These are phyloP conservation scores for Nannobrachium achirus DNA, from an alignment of 2,113 vertebrate genomes.

Conservation along the genomic window DNA sequence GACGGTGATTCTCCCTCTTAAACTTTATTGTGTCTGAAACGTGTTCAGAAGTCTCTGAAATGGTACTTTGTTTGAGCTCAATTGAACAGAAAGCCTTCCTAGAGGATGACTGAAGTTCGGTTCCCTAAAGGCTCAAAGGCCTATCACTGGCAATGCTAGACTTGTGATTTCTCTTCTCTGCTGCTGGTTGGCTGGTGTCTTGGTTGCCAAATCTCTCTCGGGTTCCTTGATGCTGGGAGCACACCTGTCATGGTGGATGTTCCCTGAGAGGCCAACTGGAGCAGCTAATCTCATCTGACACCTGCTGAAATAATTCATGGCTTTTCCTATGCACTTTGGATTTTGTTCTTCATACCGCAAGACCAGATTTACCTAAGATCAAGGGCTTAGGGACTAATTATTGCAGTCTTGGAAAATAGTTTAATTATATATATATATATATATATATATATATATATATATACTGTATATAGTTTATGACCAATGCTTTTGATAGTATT, in stretches of 20 bases:
- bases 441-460: no score
- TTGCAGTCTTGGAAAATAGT: slow-evolving; percentile 3
- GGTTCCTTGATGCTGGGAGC: slow-evolving; percentile 67
- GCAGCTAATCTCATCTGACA: slow-evolving; percentile 76
- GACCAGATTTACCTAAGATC: slow-evolving; percentile 34
- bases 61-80: slow-evolving; percentile 55
- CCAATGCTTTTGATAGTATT: neutral
- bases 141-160: slow-evolving; percentile 48
- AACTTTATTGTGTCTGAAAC: slow-evolving; percentile 62
- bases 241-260: slow-evolving; percentile 77
- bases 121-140: slow-evolving; percentile 60
- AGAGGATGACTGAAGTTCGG: slow-evolving; percentile 59
- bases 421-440: no score
- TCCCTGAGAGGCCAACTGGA: slow-evolving; percentile 73
- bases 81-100: slow-evolving; percentile 54
- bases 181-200: slow-evolving; percentile 50
- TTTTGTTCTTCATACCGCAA: slow-evolving; percentile 51
- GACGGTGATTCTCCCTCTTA: slow-evolving; percentile 60
- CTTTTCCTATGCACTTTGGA: slow-evolving; percentile 60
- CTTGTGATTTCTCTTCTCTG: slow-evolving; percentile 47
- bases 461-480: neutral
- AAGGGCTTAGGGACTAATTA: slow-evolving; percentile 4
- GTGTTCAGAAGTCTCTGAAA: slow-evolving; percentile 53
- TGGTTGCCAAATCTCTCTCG: slow-evolving; percentile 52
- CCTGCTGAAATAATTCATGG: slow-evolving; percentile 76